These are phyloP conservation scores for Acomys russatus DNA, from an alignment of 2,797 vertebrate species.

Conservation along the genomic window DNA sequence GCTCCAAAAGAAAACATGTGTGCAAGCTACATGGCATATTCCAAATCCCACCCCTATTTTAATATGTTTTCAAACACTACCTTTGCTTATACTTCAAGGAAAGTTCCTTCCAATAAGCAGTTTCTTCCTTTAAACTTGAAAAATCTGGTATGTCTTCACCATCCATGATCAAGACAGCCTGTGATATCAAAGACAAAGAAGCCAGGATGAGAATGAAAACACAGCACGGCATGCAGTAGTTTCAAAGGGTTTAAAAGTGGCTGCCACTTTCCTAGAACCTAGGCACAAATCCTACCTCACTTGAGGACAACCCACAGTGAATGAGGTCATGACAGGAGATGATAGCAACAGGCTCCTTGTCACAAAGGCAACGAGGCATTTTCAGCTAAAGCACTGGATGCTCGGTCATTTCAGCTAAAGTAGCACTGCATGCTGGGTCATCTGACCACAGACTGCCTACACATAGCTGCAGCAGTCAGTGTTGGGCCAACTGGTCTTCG, in stretches of 20 bases:
- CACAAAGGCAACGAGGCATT: not conserved
- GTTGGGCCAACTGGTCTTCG: not conserved
- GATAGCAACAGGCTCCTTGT: not conserved
- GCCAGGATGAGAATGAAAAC: not conserved
- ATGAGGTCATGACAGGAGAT: not conserved
- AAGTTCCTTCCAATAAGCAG: slow-evolving; percentile 97
- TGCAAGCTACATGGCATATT: not conserved
- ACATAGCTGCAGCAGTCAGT: not conserved
- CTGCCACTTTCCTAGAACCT: not conserved
- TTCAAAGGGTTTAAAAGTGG: not conserved
- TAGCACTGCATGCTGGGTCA: not conserved
- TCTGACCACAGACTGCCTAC: not conserved
- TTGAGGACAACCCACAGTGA: not conserved
- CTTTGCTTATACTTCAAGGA: slow-evolving; percentile 97
- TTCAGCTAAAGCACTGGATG: not conserved
- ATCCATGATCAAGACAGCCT: slow-evolving; percentile 95
- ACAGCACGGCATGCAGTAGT: slow-evolving; percentile 18
- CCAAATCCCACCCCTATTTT: slow-evolving; percentile 43
- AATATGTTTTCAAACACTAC: slow-evolving; percentile 87
- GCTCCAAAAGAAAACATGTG: not conserved
- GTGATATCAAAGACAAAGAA: slow-evolving; percentile 62
- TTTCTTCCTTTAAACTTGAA: slow-evolving; percentile 97
- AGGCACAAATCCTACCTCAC: not conserved
- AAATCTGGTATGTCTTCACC: slow-evolving; percentile 98
- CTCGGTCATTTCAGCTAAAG: not conserved